These are phyloP conservation scores for Tribolium freemani DNA, from an alignment of 2,888 invertebrate species.

Conservation along the genomic window DNA sequence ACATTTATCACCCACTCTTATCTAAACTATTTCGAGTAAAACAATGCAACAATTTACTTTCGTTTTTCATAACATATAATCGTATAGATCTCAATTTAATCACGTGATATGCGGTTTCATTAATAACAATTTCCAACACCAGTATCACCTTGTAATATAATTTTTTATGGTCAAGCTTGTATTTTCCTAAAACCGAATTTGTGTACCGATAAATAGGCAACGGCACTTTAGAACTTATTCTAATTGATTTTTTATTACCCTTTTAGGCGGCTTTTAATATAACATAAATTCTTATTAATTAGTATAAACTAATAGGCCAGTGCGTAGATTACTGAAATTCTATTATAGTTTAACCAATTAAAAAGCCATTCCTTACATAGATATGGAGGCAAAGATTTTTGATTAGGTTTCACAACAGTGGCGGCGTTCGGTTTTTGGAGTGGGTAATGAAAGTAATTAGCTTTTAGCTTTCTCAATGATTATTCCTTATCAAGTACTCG, in stretches of 20 bases:
- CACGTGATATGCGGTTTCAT: background rate
- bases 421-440: background rate
- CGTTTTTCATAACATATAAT: background rate
- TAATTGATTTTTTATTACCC: conserved; percentile 33
- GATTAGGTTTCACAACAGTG: background rate
- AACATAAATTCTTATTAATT: conserved; percentile 30
- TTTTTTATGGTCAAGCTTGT: background rate
- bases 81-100: background rate
- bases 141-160: background rate
- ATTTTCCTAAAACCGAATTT: conserved; percentile 8
- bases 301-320: background rate
- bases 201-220: background rate
- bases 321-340: conserved; percentile 12
- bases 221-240: background rate
- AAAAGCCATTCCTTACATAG: conserved; percentile 7
- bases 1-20: background rate
- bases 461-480: background rate
- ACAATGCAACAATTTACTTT: background rate
- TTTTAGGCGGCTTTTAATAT: conserved; percentile 20
- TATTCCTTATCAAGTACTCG: background rate
- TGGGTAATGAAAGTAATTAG: background rate
- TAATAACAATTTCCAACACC: background rate
- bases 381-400: background rate
- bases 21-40: background rate
- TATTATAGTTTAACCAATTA: conserved; percentile 12